Evolutionary conservation across 2,888 invertebrate species (phyloP).

Genomic region (Dromius quadrimaculatus): DNA sequence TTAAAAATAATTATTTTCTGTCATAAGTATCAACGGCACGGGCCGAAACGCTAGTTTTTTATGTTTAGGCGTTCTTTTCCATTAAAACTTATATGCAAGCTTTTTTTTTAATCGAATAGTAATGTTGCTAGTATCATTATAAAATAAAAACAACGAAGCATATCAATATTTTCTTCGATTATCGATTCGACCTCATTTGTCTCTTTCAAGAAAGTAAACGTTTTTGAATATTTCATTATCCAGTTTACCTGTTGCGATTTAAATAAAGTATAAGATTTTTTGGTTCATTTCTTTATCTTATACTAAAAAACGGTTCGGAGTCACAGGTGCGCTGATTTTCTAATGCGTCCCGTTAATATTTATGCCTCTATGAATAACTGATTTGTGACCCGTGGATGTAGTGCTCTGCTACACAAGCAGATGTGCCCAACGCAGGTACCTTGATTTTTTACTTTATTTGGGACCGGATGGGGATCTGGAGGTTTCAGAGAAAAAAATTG

Average conservation of each 20-base stretch:
- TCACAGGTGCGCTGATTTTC: slow-evolving; percentile 27
- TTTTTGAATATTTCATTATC: slow-evolving; percentile 13
- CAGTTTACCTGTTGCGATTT: slow-evolving; percentile 34
- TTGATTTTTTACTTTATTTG: slow-evolving; percentile 25
- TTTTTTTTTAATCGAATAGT: too few species aligned
- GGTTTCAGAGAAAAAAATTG: not conserved
- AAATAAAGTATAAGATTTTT: slow-evolving; percentile 14
- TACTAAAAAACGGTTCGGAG: slow-evolving; percentile 2
- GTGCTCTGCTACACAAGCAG: not conserved
- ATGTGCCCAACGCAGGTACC: not conserved
- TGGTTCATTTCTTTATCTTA: not conserved
- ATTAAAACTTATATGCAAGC: too few species aligned
- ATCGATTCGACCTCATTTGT: slow-evolving; percentile 40
- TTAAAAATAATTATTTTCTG: too few species aligned
- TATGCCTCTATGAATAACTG: slow-evolving; percentile 19
- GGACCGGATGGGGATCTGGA: not conserved
- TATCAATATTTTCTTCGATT: too few species aligned
- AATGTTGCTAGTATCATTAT: too few species aligned
- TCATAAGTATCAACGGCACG: too few species aligned
- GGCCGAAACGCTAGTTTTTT: too few species aligned
- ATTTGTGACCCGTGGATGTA: slow-evolving; percentile 3
- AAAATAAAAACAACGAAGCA: not conserved
- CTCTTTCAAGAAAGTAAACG: not conserved
- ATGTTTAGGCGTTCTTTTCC: too few species aligned
- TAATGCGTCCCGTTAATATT: slow-evolving; percentile 16